Percentiles rank a stretch among this genome's conserved stretches.
Conservation (phyloP, 2,888 invertebrate species). For the Andrena fulva region DNA sequence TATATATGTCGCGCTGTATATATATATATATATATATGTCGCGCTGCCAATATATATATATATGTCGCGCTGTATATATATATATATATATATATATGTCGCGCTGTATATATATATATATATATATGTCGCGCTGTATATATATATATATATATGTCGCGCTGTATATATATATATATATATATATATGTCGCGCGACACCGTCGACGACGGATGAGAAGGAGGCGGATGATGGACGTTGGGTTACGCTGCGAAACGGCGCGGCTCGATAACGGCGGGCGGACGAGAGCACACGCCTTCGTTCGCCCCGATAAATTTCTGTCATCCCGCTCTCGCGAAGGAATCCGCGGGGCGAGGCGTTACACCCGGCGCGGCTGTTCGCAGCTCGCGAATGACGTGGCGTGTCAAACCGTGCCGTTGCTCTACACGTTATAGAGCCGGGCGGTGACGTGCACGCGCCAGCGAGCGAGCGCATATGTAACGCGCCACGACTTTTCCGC, state of each 20-base stretch:
- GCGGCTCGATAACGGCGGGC: constrained; percentile 54
- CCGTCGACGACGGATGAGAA: constrained; percentile 4
- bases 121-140: too few relatives aligned
- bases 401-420: constrained; percentile 48
- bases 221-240: constrained; percentile 21
- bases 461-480: constrained; percentile 21
- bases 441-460: constrained; percentile 39
- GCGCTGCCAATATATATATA: too few relatives aligned
- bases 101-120: too few relatives aligned
- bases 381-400: constrained; percentile 54
- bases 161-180: too few relatives aligned
- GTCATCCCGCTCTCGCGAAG: constrained; percentile 17
- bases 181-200: not conserved
- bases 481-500: constrained; percentile 26
- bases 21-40: too few relatives aligned
- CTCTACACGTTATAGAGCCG: constrained; percentile 15
- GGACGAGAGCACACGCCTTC: constrained; percentile 49
- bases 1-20: too few relatives aligned
- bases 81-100: constrained; percentile 7
- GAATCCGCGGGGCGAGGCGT: constrained; percentile 18
- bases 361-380: constrained; percentile 27
- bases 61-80: too few relatives aligned
- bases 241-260: constrained; percentile 52
- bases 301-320: constrained; percentile 38
- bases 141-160: too few relatives aligned